phyloP scores from a whole-genome alignment of 2,797 vertebrate genomes.

The Urophycis tenuis region DNA sequence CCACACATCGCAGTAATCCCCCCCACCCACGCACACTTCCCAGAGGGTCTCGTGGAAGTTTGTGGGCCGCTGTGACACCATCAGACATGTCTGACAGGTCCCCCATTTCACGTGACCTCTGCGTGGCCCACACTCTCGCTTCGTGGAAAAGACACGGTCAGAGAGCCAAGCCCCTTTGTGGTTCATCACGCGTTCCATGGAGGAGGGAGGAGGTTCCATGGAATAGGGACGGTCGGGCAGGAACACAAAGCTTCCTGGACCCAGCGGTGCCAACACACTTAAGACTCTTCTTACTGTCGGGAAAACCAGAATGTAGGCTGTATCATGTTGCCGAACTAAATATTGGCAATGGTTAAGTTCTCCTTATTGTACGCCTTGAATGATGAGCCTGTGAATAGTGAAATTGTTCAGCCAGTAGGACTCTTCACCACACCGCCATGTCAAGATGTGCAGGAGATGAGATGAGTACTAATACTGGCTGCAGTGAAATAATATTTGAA shows the following conservation, averaged over 20 bases:
- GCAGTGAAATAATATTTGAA: background rate
- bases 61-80: conserved; percentile 23
- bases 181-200: conserved; percentile 31
- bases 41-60: conserved; percentile 31
- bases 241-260: background rate
- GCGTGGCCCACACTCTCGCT: conserved; percentile 39
- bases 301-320: background rate
- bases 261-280: background rate
- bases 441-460: background rate
- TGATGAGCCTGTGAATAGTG: too few relatives aligned
- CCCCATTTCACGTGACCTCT: conserved; percentile 25
- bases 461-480: background rate
- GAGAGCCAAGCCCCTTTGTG: conserved; percentile 24
- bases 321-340: background rate
- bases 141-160: conserved; percentile 48
- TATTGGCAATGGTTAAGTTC: background rate
- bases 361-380: too few relatives aligned
- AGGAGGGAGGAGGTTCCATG: background rate
- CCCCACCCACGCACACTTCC: conserved; percentile 13
- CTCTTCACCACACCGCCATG: background rate
- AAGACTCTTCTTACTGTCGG: background rate
- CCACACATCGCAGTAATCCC: background rate
- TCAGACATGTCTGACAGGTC: conserved; percentile 39
- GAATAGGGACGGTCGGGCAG: background rate
- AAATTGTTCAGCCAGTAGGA: background rate